Percentiles rank a stretch among this genome's conserved stretches.
phyloP scores from a whole-genome alignment of 1,140 invertebrate genomes.

The Trissolcus basalis region DNA sequence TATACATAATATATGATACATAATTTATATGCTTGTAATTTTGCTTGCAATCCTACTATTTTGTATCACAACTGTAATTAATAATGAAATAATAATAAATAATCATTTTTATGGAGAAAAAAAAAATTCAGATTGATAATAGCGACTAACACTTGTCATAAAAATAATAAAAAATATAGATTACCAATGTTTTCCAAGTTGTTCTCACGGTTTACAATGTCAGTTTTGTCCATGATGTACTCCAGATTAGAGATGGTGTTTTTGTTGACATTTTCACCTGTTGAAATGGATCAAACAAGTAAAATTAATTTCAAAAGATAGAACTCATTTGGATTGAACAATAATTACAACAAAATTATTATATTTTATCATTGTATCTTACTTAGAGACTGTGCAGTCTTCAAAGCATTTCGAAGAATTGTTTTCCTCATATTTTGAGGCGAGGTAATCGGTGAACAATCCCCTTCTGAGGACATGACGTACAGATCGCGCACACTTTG shows the following conservation, averaged over 20 bases:
- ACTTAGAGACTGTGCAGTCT: conserved; percentile 33
- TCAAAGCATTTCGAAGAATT: conserved; percentile 29
- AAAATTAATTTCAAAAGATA: background rate
- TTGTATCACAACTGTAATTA: too few species aligned
- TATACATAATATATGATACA: too few species aligned
- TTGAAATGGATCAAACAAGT: background rate
- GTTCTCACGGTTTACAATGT: conserved; percentile 3
- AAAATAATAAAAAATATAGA: background rate
- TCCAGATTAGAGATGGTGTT: conserved; percentile 34
- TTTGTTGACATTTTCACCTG: conserved; percentile 46
- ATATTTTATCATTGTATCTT: conserved; percentile 25
- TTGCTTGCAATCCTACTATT: too few species aligned
- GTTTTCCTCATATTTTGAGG: conserved; percentile 25
- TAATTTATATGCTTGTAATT: too few species aligned
- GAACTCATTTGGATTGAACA: background rate
- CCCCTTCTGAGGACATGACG: too few species aligned
- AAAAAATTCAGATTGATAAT: too few species aligned
- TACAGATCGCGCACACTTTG: too few species aligned
- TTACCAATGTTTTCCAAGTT: background rate
- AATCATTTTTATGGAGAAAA: too few species aligned
- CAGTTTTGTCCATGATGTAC: conserved; percentile 36
- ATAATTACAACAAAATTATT: background rate
- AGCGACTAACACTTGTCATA: too few species aligned
- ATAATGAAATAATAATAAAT: too few species aligned
- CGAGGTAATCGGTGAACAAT: conserved; percentile 12